These are phyloP conservation scores for Scelioninae gen. 1 DNA, from an alignment of 2,888 invertebrate species.

Conservation along the genomic window DNA sequence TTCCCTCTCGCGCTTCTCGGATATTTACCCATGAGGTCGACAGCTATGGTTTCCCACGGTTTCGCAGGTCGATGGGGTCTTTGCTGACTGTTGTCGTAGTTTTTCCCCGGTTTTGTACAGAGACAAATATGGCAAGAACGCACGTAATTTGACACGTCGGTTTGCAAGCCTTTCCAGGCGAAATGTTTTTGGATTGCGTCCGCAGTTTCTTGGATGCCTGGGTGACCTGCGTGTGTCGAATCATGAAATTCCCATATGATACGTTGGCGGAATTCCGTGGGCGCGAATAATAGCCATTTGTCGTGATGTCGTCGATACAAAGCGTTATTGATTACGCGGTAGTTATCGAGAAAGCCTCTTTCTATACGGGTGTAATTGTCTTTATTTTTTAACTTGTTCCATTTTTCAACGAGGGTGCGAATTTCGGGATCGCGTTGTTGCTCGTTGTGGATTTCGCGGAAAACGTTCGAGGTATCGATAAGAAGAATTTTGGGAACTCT, in stretches of 20 bases:
- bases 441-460: background rate
- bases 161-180: constrained; percentile 22
- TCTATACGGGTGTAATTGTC: background rate
- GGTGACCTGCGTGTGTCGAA: constrained; percentile 25
- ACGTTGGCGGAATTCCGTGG: constrained; percentile 2
- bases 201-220: constrained; percentile 16
- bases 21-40: constrained; percentile 33
- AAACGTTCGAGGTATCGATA: background rate
- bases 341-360: constrained; percentile 3
- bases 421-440: constrained; percentile 2
- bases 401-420: background rate
- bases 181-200: constrained; percentile 14
- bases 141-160: constrained; percentile 22
- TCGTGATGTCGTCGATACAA: constrained; percentile 5
- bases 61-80: background rate
- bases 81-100: background rate
- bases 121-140: too few species aligned
- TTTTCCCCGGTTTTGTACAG: constrained; percentile 31
- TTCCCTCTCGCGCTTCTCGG: constrained; percentile 29
- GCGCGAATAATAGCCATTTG: constrained; percentile 27
- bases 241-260: constrained; percentile 34
- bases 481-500: background rate
- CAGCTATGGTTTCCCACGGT: constrained; percentile 27
- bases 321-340: background rate
- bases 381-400: background rate